Evolutionary conservation across 2,113 vertebrate species (phyloP), one percentile per base, ranked within the genome.

Genomic region (Ophthalmolycus amberensis): DNA sequence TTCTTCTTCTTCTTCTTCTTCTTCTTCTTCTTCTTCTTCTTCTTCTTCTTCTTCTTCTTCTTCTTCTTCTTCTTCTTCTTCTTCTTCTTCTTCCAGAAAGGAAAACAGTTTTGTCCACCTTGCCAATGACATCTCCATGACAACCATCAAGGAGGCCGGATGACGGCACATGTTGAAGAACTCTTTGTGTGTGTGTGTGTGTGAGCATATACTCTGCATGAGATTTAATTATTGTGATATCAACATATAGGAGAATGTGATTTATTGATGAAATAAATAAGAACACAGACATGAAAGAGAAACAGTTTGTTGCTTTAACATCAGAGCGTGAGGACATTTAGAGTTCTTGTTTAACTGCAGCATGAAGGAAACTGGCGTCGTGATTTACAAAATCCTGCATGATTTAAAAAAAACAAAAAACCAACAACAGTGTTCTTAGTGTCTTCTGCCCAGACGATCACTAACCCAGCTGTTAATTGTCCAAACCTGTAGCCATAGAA

Each of bases 81-180:
- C 4, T 14, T 44, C 14, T 46, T 15, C 16, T 44, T 14, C 14
- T 14, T n/a, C 48, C 79, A 85, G 79, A 78, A 78, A 85, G 71
- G 42, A 54, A 75, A 75, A 70, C 27, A 56, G 71, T 89, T 87
- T 89, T 82, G 83, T 82, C 88, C 80, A 91, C 82, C 87, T 88
- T 87, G 89, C 91, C 92, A 94, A 93, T 95, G 92, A 90, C 91
- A 91, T 95, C 93, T 86, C 94, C 92, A 95, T 94, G 94, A 89
- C 94, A 94, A 95, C 94, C 88, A 87, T 80, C 75, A 88, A 88
- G 77, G 87, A 91, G 88, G 90, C 86, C 59, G 83, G 76, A 82
- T 82, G 85, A 88, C 79, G 78, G 87, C 84, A 82, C 80, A 84
- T 75, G 79, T 83, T 89, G 81, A 86, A 76, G 80, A 87, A 82